phyloP scores from a whole-genome alignment of 1,140 invertebrate genomes.

The Anoplophora glabripennis region DNA sequence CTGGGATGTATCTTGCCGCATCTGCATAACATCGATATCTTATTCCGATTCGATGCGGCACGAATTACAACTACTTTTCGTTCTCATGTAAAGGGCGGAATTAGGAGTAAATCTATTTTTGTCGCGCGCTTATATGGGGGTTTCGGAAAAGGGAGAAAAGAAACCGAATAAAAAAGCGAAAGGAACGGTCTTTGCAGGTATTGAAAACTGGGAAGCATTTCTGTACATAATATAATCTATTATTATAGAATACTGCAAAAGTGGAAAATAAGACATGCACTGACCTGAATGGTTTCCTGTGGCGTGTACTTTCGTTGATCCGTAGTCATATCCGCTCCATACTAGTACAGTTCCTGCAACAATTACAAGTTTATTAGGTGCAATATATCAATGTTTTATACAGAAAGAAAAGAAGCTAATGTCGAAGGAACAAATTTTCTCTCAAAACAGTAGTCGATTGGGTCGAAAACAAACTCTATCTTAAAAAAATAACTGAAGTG shows the following conservation, averaged over 20 bases:
- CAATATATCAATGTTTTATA: no score
- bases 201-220: no score
- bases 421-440: no score
- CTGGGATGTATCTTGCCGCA: neutral
- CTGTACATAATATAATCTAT: no score
- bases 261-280: neutral
- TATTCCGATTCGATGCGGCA: neutral
- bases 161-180: no score
- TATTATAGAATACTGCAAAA: no score
- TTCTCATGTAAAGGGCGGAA: neutral
- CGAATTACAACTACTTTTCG: neutral
- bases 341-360: constrained; percentile 19
- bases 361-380: neutral
- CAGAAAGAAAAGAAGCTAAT: no score
- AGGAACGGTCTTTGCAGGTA: no score
- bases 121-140: neutral
- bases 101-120: neutral
- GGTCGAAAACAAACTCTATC: no score
- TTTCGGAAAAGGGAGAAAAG: neutral
- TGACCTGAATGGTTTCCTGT: constrained; percentile 37
- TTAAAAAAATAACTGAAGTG: no score
- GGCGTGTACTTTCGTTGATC: constrained; percentile 34
- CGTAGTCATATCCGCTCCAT: constrained; percentile 28
- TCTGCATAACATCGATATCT: constrained; percentile 7
- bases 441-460: no score